These are phyloP conservation scores for Eudyptes chrysolophus DNA, from an alignment of 2,113 vertebrate species.

Conservation along the genomic window DNA sequence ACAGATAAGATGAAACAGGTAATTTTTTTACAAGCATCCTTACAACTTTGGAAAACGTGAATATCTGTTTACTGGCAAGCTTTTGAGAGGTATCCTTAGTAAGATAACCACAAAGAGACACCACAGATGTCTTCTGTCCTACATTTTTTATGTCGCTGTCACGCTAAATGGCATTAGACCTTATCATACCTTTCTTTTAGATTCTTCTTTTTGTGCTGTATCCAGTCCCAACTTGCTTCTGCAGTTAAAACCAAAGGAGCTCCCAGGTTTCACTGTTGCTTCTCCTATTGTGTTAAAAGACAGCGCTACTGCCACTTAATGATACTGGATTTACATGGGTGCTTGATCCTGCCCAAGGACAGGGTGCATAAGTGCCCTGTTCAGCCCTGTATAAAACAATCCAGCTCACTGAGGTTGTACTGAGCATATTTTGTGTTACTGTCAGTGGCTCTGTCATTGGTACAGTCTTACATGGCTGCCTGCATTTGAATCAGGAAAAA, in stretches of 20 bases:
- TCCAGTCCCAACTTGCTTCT: neutral
- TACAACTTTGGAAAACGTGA: neutral
- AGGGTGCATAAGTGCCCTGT: neutral
- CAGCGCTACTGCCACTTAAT: neutral
- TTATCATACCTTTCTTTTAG: neutral
- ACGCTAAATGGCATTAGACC: neutral
- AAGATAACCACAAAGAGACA: neutral
- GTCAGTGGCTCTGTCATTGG: neutral
- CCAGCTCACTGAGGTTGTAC: neutral
- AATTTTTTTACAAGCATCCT: slow-evolving; percentile 7
- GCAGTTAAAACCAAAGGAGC: neutral
- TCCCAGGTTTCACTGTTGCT: neutral
- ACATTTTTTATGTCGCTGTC: slow-evolving; percentile 8
- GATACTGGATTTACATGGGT: neutral
- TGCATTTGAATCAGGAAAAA: neutral
- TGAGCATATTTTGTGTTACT: neutral
- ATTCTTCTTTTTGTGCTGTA: neutral
- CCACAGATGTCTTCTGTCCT: slow-evolving; percentile 19
- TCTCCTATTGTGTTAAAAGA: neutral
- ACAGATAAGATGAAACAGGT: neutral
- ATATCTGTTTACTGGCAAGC: neutral
- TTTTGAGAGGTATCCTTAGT: slow-evolving; percentile 7
- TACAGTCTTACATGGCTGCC: neutral
- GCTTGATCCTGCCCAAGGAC: neutral
- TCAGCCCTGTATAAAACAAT: neutral